These are phyloP conservation scores for Monochamus alternatus DNA, from an alignment of 2,888 invertebrate species.

Conservation along the genomic window DNA sequence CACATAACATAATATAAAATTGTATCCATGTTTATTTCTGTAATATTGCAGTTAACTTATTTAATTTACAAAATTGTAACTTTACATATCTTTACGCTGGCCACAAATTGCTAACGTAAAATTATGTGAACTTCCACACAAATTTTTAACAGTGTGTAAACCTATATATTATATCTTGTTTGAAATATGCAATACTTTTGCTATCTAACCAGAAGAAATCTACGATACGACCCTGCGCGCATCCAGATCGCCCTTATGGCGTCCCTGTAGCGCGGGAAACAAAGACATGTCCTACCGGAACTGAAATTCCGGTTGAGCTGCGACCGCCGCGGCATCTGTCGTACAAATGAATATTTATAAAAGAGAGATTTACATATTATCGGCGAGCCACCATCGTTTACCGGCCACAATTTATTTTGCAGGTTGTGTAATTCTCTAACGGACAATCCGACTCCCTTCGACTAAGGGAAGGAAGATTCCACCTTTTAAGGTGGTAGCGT, in stretches of 20 bases:
- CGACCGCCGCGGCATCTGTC: conserved; percentile 66
- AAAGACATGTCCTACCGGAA: conserved; percentile 69
- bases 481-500: conserved; percentile 4
- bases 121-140: too few relatives aligned
- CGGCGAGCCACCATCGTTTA: conserved; percentile 61
- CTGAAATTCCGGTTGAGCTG: conserved; percentile 69
- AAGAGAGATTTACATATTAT: conserved; percentile 67
- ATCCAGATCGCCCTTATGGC: conserved; percentile 44
- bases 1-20: too few relatives aligned
- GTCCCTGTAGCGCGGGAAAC: conserved; percentile 60
- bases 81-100: too few relatives aligned
- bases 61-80: too few relatives aligned
- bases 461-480: conserved; percentile 18
- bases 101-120: too few relatives aligned
- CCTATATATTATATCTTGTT: too few relatives aligned
- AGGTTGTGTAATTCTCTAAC: conserved; percentile 60
- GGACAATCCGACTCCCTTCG: conserved; percentile 42
- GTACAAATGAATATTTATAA: conserved; percentile 67
- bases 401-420: conserved; percentile 59
- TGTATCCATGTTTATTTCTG: too few relatives aligned
- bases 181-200: too few relatives aligned
- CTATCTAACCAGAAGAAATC: too few relatives aligned
- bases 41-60: too few relatives aligned
- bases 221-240: conserved; percentile 57
- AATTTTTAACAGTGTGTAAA: too few relatives aligned